A percentile compares a stretch with the other conserved stretches of the same genome.
Conservation (phyloP, 2,797 vertebrate genomes). For the Tauraco hartlaubi region DNA sequence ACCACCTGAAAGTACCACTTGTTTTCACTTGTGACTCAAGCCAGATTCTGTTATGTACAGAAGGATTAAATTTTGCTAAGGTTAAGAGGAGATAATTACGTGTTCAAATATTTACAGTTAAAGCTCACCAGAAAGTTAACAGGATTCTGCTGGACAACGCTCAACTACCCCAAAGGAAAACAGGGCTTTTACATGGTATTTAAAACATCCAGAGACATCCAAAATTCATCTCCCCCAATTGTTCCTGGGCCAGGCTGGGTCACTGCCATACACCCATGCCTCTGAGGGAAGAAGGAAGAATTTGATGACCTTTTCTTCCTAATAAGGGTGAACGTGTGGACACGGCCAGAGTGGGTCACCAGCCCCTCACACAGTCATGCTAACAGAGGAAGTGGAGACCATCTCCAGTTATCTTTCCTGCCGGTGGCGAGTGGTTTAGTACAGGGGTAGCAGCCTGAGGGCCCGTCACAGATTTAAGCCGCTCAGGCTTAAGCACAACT, state of each 20-base stretch:
- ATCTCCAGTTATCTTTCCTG: background rate
- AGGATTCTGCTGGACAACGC: conserved; percentile 13
- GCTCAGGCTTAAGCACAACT: background rate
- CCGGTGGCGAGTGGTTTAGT: background rate
- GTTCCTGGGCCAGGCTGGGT: background rate
- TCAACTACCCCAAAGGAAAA: conserved; percentile 12
- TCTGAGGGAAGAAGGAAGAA: background rate
- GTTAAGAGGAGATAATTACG: conserved; percentile 3
- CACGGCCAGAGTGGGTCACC: background rate
- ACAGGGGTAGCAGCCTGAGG: background rate
- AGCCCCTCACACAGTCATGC: background rate
- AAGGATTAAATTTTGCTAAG: conserved; percentile 33
- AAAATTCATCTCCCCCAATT: background rate
- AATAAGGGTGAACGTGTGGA: background rate
- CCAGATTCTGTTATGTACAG: background rate
- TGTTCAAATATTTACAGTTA: conserved; percentile 32
- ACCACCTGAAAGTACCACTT: background rate
- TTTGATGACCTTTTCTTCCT: background rate
- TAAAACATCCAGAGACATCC: background rate
- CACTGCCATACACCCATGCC: background rate
- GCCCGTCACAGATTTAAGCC: background rate
- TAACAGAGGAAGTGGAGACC: background rate
- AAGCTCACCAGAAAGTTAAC: conserved; percentile 1
- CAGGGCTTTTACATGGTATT: background rate
- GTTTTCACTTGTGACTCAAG: background rate